phyloP scores from a whole-genome alignment of 2,888 invertebrate species.

The Stenchaetothrips biformis region DNA sequence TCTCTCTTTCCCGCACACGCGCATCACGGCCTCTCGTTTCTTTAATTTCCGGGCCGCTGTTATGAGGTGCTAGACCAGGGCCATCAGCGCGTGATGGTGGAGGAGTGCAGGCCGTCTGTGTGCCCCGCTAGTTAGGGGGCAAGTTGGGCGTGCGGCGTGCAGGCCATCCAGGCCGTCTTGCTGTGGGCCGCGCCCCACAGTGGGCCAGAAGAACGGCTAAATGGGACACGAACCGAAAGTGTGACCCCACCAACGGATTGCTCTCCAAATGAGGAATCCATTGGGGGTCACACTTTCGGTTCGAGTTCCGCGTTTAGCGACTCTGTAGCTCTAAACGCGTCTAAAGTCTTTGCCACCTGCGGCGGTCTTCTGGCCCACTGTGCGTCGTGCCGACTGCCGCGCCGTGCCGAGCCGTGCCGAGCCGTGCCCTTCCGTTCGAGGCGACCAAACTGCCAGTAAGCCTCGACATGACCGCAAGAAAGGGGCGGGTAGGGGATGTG shows the following conservation, averaged over 20 bases:
- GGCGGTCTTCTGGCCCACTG: too few relatives aligned
- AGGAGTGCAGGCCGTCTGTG: neutral
- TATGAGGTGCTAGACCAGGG: neutral
- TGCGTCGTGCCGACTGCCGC: too few relatives aligned
- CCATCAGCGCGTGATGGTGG: neutral
- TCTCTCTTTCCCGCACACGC: neutral
- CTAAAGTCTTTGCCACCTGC: too few relatives aligned
- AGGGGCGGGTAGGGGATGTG: neutral
- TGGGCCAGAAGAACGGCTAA: neutral
- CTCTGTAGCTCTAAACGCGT: too few relatives aligned
- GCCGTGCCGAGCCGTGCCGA: neutral
- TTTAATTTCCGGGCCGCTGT: slow-evolving; percentile 15
- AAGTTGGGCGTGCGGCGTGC: neutral
- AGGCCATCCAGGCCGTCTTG: neutral
- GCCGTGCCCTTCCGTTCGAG: neutral
- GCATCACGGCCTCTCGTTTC: slow-evolving; percentile 7
- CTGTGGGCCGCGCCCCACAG: neutral
- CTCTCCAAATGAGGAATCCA: too few relatives aligned
- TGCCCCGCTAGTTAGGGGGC: neutral
- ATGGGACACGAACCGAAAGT: too few relatives aligned
- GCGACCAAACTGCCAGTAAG: slow-evolving; percentile 11
- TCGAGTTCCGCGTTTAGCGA: too few relatives aligned
- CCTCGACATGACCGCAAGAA: slow-evolving; percentile 19
- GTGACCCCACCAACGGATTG: too few relatives aligned
- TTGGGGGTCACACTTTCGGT: too few relatives aligned